Base-by-base conservation (phyloP, 2,797 vertebrate species). In the Sebastes matsubarae region DNA sequence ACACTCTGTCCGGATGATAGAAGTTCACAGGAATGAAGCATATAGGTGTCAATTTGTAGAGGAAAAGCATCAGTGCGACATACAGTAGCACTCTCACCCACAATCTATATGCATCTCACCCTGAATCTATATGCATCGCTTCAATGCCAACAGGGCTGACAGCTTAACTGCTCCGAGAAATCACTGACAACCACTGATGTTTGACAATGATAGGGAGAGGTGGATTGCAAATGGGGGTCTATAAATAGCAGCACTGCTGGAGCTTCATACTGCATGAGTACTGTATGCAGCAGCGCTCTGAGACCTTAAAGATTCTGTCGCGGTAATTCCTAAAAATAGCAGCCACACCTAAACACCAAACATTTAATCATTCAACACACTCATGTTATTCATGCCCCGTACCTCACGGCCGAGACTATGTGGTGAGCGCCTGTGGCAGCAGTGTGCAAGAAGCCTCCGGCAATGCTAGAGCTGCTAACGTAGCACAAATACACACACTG, bases 21-120 rank as follows among this genome's bases (percentile, higher is more conserved):
- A 69, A 87, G 76, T 78, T 88, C 85, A 89, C 90, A 89, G 88
- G 83, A 90, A 88, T n/a, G 52, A 73, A 82, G 81, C 85, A 80
- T 70, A 81, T 70, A 81, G 75, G 82, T 85, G 85, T 86, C 74
- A 85, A 64, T 82, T 83, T 75, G 66, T 63, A 22, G 13, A 70
- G 75, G 38, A 71, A 65, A 78, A 68, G 77, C 72, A 50, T 27
- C 13, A 75, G 80, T 8, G 29, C 20, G 46, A 68, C 57, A 59
- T 30, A 55, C n/a, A 22, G n/a, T 55, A 76, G 74, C 81, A 75
- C 80, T 83, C 84, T 81, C 84, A 64, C 66, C 70, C 78, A 68
- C 72, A 63, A 85, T 81, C 81, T 86, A 68, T 64, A 78, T 77
- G 75, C 66, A 83, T 79, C 81, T 75, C 66, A 67, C 52, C 30